A percentile compares a stretch with the other conserved stretches of the same genome.
Conservation (phyloP, 2,113 vertebrate species). For the Anser cygnoides region DNA sequence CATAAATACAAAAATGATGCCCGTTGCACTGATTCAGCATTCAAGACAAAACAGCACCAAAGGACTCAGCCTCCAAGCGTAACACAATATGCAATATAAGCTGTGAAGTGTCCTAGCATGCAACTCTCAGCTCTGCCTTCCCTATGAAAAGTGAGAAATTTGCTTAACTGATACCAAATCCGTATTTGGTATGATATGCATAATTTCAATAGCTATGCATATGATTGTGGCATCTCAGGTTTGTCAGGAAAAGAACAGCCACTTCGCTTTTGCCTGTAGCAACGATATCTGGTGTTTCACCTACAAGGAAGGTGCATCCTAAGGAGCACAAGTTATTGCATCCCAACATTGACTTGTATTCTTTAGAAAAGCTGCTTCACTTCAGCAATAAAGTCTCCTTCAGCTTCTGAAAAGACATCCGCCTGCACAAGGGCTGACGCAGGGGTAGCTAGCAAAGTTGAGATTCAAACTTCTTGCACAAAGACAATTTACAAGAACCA, state of each 20-base stretch:
- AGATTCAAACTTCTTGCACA: background rate
- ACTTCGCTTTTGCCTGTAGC: background rate
- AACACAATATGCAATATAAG: background rate
- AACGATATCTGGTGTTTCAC: background rate
- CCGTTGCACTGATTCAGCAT: background rate
- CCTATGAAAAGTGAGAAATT: background rate
- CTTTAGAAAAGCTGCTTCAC: background rate
- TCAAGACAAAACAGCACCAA: background rate
- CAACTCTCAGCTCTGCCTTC: background rate
- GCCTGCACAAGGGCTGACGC: background rate
- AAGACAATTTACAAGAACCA: too few relatives aligned
- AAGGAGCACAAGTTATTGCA: background rate
- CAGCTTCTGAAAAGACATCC: background rate
- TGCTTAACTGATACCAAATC: background rate
- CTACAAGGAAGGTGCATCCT: background rate
- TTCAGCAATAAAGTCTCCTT: background rate
- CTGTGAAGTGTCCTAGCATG: background rate
- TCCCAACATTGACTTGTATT: background rate
- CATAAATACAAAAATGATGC: background rate
- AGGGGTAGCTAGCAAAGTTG: background rate
- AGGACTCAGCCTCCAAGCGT: background rate
- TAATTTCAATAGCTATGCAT: background rate
- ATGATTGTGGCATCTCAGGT: rapidly evolving
- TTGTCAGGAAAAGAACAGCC: background rate
- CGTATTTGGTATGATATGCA: background rate